Conservation (phyloP, 2,797 vertebrate species). For the Danionella dracula region DNA sequence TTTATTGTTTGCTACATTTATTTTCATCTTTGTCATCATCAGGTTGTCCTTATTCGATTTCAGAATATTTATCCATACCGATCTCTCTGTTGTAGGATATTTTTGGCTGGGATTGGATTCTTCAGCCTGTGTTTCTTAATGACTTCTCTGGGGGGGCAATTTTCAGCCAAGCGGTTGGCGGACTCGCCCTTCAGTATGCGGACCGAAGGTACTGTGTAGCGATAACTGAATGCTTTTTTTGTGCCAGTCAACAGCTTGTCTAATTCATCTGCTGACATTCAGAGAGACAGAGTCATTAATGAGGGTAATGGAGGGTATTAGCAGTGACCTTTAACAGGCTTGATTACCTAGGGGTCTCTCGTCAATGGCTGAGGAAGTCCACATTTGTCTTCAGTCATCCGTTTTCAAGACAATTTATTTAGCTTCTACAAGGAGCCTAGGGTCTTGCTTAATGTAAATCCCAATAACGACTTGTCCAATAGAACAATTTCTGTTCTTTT, state of each 20-base stretch:
- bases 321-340: neutral
- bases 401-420: neutral
- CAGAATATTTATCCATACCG: neutral
- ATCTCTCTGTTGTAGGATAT: constrained; percentile 74
- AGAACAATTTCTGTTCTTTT: too few relatives aligned
- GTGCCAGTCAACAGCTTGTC: neutral
- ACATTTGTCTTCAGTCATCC: constrained; percentile 1
- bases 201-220: constrained; percentile 86
- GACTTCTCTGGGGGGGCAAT: constrained; percentile 93
- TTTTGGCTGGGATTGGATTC: constrained; percentile 91
- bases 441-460: neutral
- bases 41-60: neutral
- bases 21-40: too few relatives aligned
- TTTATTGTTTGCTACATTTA: too few relatives aligned
- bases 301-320: constrained; percentile 8
- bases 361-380: neutral
- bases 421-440: neutral
- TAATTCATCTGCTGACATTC: constrained; percentile 19
- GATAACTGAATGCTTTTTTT: neutral
- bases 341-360: neutral
- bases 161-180: constrained; percentile 83
- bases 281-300: neutral
- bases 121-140: constrained; percentile 98
- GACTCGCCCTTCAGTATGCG: constrained; percentile 90
- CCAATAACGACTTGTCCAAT: neutral